Conservation (phyloP, 2,888 invertebrate genomes). For the Macrophya alboannulata region DNA sequence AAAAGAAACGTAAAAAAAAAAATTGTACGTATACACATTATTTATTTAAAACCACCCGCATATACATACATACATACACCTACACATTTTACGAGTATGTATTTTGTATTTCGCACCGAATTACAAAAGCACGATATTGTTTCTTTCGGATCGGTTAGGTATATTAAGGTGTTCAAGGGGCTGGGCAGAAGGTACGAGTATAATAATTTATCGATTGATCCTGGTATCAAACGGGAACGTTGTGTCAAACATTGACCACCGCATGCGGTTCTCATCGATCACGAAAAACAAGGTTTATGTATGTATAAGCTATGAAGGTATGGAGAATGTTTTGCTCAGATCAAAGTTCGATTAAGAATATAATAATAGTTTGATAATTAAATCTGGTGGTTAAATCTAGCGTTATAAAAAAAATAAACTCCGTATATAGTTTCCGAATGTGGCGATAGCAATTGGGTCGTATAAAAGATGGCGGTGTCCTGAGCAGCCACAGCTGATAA, state of each 20-base stretch:
- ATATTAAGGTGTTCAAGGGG: slow-evolving; percentile 10
- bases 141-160: background rate
- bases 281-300: background rate
- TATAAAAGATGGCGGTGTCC: slow-evolving; percentile 16
- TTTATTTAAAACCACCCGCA: slow-evolving; percentile 16
- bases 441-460: slow-evolving; percentile 12
- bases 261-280: slow-evolving; percentile 33
- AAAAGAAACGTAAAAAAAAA: background rate
- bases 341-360: background rate
- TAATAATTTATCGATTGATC: slow-evolving; percentile 47
- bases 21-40: slow-evolving; percentile 1
- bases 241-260: slow-evolving; percentile 14
- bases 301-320: background rate
- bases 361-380: background rate
- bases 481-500: slow-evolving; percentile 26
- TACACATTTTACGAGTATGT: background rate
- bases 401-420: background rate
- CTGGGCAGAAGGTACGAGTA: slow-evolving; percentile 5
- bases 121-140: background rate
- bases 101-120: background rate
- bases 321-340: background rate
- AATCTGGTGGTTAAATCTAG: background rate
- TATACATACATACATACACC: background rate
- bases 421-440: background rate
- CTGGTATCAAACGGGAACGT: slow-evolving; percentile 1